Evolutionary conservation across 1,140 invertebrate species (phyloP).

Genomic region (Drosophila repletoides): DNA sequence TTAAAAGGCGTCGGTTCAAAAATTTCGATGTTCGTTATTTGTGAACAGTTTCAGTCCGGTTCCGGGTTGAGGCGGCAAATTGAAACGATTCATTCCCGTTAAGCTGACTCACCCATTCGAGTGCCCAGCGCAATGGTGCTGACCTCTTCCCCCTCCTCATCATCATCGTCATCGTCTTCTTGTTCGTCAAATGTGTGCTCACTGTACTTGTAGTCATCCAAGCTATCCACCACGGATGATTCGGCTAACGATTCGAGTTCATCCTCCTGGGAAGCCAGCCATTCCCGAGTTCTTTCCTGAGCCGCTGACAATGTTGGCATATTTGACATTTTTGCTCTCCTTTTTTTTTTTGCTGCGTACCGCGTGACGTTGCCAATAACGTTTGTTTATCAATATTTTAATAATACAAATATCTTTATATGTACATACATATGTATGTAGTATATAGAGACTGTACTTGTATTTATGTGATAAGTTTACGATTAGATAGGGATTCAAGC

Average conservation of each 20-base stretch:
- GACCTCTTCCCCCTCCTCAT: slow-evolving; percentile 52
- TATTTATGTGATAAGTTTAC: slow-evolving; percentile 43
- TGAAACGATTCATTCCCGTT: too few species aligned
- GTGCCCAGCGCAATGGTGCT: slow-evolving; percentile 61
- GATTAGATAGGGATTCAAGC: slow-evolving; percentile 47
- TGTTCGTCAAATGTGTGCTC: slow-evolving; percentile 38
- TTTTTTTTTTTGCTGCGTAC: not conserved
- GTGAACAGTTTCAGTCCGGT: too few species aligned
- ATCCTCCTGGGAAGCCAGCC: slow-evolving; percentile 55
- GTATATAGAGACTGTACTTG: too few species aligned
- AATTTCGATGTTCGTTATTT: too few species aligned
- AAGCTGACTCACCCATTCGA: slow-evolving; percentile 42
- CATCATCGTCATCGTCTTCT: slow-evolving; percentile 43
- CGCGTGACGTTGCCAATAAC: slow-evolving; percentile 32
- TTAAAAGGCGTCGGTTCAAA: too few species aligned
- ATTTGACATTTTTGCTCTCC: slow-evolving; percentile 44
- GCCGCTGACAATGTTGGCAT: slow-evolving; percentile 32
- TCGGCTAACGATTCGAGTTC: slow-evolving; percentile 67
- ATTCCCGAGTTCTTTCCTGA: slow-evolving; percentile 55
- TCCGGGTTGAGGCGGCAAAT: too few species aligned
- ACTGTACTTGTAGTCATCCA: slow-evolving; percentile 64
- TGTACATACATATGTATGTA: slow-evolving; percentile 27
- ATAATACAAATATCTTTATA: slow-evolving; percentile 2
- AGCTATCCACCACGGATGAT: slow-evolving; percentile 68
- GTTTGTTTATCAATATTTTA: slow-evolving; percentile 39